Evolutionary conservation across 2,888 invertebrate genomes (phyloP).

Genomic region (Bombylius discolor): DNA sequence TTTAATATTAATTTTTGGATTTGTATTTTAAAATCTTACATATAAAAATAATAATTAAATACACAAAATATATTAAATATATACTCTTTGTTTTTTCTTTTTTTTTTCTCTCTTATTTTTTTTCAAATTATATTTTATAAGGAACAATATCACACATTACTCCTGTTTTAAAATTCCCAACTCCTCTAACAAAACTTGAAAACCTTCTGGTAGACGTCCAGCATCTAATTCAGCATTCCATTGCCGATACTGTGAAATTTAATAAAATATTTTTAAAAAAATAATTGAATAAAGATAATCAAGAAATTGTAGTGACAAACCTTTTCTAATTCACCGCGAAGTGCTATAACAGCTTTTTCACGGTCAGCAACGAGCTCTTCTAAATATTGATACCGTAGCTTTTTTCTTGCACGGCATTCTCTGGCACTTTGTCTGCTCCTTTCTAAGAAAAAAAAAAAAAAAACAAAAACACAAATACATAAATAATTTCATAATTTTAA

Average conservation of each 20-base stretch:
- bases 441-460: slow-evolving; percentile 42
- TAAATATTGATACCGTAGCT: slow-evolving; percentile 89
- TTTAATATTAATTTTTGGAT: too few species aligned
- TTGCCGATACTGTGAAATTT: slow-evolving; percentile 50
- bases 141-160: slow-evolving; percentile 13
- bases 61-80: too few species aligned
- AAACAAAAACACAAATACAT: neutral
- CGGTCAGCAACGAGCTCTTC: slow-evolving; percentile 89
- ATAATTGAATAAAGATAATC: too few species aligned
- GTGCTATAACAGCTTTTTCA: slow-evolving; percentile 78
- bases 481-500: neutral
- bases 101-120: too few species aligned
- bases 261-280: neutral
- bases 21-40: too few species aligned
- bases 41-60: too few species aligned
- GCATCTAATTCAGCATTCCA: slow-evolving; percentile 73
- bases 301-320: slow-evolving; percentile 37
- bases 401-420: slow-evolving; percentile 93
- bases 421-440: slow-evolving; percentile 93
- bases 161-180: slow-evolving; percentile 59
- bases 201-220: slow-evolving; percentile 65
- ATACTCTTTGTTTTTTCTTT: too few species aligned
- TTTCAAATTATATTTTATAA: too few species aligned
- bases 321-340: slow-evolving; percentile 82
- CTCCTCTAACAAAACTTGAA: slow-evolving; percentile 63